Evolutionary conservation across 2,797 vertebrate species (phyloP), one percentile per base, ranked within the genome.

Genomic region (Rhinoraja longicauda): DNA sequence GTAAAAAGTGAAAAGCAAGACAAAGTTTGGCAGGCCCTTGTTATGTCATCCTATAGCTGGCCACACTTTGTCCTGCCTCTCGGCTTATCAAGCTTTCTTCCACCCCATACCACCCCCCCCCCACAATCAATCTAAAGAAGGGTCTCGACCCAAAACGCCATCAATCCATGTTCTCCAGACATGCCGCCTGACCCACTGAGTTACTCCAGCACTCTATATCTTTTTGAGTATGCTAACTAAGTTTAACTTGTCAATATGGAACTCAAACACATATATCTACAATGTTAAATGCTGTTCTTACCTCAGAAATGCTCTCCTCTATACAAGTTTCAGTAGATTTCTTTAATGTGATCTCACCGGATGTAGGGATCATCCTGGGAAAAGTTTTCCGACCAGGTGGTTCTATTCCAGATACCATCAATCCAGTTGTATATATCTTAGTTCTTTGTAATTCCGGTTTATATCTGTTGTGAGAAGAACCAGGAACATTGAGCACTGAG

Each of bases 381-480:
- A 96, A 93, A 0, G 96, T 95, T 93, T 95, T 95, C 94, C 96
- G 96, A 64, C 95, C 95, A 0, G 97, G 95, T 21, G 96, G 96
- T 94, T 97, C 98, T 94, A 97, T 96, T 84, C 97, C 98, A 67
- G 97, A 96, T 17, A 95, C 95, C 92, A 97, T 94, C 29, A 97
- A 70, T 6, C 97, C 97, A 12, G 97, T 95, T 88, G 96, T 96
- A 93, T 96, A 97, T 94, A 97, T 96, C 19, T 97, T 96, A 0
- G 96, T 95, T 94, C 97, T 98, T 95, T 98, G 98, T 93, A 97
- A 94, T 93, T 99, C 98, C 0, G 98, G 97, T 17, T 98, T 97
- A 93, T 97, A 97, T 94, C 97, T 98, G 93, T 99, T 98, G 0
- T 97, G 97, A 3, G 98, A 94, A 93, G 96, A 93, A 94, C 95